Base-by-base conservation (phyloP, 2,797 vertebrate genomes). In the Perodicticus potto region DNA sequence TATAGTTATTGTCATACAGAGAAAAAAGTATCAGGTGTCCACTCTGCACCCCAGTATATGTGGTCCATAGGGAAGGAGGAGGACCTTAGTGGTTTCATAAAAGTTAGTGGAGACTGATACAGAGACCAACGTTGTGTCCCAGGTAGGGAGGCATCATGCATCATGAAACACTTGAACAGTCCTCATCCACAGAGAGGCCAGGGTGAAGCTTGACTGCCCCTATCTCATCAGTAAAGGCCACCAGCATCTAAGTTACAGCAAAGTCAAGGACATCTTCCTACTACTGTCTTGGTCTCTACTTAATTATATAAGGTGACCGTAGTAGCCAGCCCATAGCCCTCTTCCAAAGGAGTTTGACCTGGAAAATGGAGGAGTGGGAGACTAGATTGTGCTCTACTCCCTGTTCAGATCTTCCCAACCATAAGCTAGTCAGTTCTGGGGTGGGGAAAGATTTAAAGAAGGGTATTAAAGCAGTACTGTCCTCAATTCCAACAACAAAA, bases 161-260 rank as follows among this genome's bases (percentile, higher is more conserved):
- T 88, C 23, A 27, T 40, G 59, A 81, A 57, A 59, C 86, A 84
- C 25, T 81, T 20, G 34, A 88, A 70, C 43, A 72, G 37, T 76
- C 7, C 37, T 78, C 83, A 27, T 53, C 59, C 11, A 45, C 37
- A 11, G 45, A 93, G 43, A 91, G 11, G n/a, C 78, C 22, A 32
- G 32, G 55, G 9, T 67, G 14, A 77, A 91, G 17, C 43, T 29
- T 37, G 4, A 45, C 34, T 80, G 19, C n/a, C 22, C 34, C 63
- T 67, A 27, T 61, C 37, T 61, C 11, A 37, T 57, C 23, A 91
- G 57, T 53, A 49, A 34, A 85, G 57, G 8, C 22, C 40, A 73
- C 43, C 37, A 85, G 37, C 20, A 37, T 93, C 45, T 86, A 72
- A 93, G 43, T 82, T 78, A 93, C 20, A 95, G 40, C 5, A 57